Base-by-base conservation (phyloP, 2,888 invertebrate genomes). In the Leucophenga montana region DNA sequence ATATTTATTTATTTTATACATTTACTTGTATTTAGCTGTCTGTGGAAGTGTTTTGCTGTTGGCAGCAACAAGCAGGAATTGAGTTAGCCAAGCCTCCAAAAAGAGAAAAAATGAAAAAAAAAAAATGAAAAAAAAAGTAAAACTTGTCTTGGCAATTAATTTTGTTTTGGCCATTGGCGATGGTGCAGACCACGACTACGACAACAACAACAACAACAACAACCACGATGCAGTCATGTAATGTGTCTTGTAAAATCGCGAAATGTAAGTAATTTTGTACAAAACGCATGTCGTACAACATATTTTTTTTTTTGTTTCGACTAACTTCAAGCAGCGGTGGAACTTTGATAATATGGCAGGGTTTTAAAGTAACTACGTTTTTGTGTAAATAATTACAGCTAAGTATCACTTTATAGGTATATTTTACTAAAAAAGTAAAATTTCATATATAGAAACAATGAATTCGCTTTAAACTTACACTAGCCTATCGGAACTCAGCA, bases 1-100 rank as follows among this genome's bases (percentile, higher is more conserved):
- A 67, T 59, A 61, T 61, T 67, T 27, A 50, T 48, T 67, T 61
- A 48, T 39, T 44, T 48, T 44, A 46, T 27, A 27, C 27, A 27
- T 27, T 2, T 27, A 27, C 4, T 4, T 46, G 46, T 46, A 46
- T 50, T 20, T 46, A 1, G 4, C 16, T 14, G 27, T 48, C 1
- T 44, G 20, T 64, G 31, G 11, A 31, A 46, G 53, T 65, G 48
- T 33, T 56, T 22, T 59, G 27, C 57, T 46, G 62, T 44, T 59
- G 61, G 61, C 62, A 48, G 48, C 20, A 3, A 53, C 46, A 31
- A 27, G 46, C 48, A 48, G 62, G 62, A 64, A 39, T 39, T 39
- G 39, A 39, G 33, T 64, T 64, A 22, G 62, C 62, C 62, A 64
- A 64, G 62, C 62, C 62, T 64, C 64, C 39, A 8, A 39, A 39